Evolutionary conservation across 2,113 vertebrate species (phyloP).

Genomic region (Cephalopholis sonnerati): DNA sequence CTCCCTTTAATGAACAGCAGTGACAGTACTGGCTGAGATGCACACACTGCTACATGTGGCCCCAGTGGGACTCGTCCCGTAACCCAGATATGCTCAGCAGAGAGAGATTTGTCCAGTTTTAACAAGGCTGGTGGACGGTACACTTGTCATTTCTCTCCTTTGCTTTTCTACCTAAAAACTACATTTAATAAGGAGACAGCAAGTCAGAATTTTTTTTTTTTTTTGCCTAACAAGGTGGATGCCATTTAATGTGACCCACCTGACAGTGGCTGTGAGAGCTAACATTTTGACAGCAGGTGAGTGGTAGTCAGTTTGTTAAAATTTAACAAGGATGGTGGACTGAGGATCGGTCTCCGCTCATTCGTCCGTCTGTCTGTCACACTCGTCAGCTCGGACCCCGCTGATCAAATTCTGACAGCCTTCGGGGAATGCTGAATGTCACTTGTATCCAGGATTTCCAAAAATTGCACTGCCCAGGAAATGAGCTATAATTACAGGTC

Average conservation of each 20-base stretch:
- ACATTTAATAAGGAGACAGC: slow-evolving; percentile 46
- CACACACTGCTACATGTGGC: background rate
- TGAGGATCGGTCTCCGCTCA: slow-evolving; percentile 5
- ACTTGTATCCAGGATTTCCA: background rate
- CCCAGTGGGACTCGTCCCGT: background rate
- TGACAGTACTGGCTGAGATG: background rate
- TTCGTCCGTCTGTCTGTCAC: slow-evolving; percentile 25
- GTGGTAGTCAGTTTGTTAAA: slow-evolving; percentile 48
- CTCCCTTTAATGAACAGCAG: background rate
- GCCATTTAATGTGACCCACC: slow-evolving; percentile 45
- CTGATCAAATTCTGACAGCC: slow-evolving; percentile 45
- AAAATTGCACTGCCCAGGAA: slow-evolving; percentile 5
- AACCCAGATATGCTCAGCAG: slow-evolving; percentile 13
- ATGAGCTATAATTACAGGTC: slow-evolving; percentile 22
- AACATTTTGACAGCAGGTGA: slow-evolving; percentile 45
- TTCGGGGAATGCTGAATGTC: slow-evolving; percentile 10
- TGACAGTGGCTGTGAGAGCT: slow-evolving; percentile 35
- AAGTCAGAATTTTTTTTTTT: slow-evolving; percentile 15
- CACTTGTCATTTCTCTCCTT: slow-evolving; percentile 2
- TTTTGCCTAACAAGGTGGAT: slow-evolving; percentile 51
- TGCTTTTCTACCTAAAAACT: slow-evolving; percentile 15
- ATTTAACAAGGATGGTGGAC: slow-evolving; percentile 61
- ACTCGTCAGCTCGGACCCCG: background rate
- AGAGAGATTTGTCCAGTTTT: slow-evolving; percentile 32
- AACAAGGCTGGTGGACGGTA: slow-evolving; percentile 40